These are phyloP conservation scores for Callaeas wilsoni DNA, from an alignment of 2,113 vertebrate genomes.

Conservation along the genomic window DNA sequence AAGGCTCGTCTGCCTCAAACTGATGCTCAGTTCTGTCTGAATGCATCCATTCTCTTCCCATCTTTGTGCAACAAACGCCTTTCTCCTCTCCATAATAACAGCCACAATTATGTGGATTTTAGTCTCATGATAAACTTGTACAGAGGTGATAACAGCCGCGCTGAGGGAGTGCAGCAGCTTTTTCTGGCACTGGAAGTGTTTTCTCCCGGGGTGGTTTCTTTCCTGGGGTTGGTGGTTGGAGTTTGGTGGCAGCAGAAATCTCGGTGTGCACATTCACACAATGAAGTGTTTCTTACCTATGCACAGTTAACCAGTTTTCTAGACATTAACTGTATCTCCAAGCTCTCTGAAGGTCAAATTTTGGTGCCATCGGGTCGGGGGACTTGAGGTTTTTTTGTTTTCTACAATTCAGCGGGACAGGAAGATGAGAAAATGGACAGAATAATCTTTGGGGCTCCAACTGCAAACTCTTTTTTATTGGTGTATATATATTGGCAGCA, in stretches of 20 bases:
- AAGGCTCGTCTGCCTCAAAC: not conserved
- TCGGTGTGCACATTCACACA: not conserved
- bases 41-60: not conserved
- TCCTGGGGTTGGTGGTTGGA: not conserved
- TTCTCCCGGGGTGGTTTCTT: not conserved
- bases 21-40: not conserved
- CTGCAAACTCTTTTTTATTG: not conserved
- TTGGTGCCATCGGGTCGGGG: not conserved
- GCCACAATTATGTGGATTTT: not conserved
- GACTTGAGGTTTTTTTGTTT: not conserved
- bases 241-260: not conserved
- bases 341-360: not conserved
- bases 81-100: not conserved
- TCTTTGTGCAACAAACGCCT: not conserved
- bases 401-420: not conserved
- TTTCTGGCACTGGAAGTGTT: not conserved
- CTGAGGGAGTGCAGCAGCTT: not conserved
- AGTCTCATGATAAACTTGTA: not conserved
- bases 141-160: not conserved
- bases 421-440: not conserved
- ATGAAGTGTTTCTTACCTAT: not conserved
- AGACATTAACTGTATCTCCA: not conserved
- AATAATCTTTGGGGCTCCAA: not conserved
- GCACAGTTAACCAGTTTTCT: not conserved
- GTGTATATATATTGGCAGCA: not conserved